Base-by-base conservation (phyloP, 2,797 vertebrate species). In the Siniperca scherzeri region DNA sequence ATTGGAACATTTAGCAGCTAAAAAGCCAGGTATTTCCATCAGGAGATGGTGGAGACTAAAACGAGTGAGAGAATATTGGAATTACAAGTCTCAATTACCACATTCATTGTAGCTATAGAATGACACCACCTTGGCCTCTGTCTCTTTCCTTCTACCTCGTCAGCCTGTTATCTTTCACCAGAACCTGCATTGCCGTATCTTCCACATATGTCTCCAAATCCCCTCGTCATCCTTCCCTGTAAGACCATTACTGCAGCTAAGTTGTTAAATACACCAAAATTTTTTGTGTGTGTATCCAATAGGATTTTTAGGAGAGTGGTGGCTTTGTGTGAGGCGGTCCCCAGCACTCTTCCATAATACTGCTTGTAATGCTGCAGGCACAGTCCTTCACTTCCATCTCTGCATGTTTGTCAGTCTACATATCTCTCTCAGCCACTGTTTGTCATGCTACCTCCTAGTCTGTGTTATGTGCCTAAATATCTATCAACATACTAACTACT, bases 311-410 rank as follows among this genome's bases (percentile, higher is more conserved):
- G 71, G 33, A 64, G 59, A 68, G 78, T 8, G 71, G 56, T 70
- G 87, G 40, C 76, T 78, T 69, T 88, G 70, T 81, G 74, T 1
- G 52, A 83, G 78, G 77, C 80, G 2, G 80, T 78, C 68, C 74
- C 73, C 62, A 55, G 77, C 65, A 71, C 71, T 81, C 82, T 92
- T 93, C 91, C 74, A 70, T 91, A 93, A 94, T 60, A 27, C 64
- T 88, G 84, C 81, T 91, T 89, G 83, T 88, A 84, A 88, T 90
- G 75, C 88, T 89, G 89, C 86, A 77, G 85, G 88, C 85, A 76
- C 79, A 78, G 85, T 83, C 84, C 77, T 69, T 67, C 77, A 90
- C 67, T 81, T 84, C 77, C 73, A 89, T 82, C 80, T 88, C 89
- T 86, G 78, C 81, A 82, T 83, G 73, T 73, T 83, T 67, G 74